Percentiles rank a stretch among this genome's conserved stretches.
phyloP scores from a whole-genome alignment of 2,888 invertebrate species.

The Atethmia centrago region DNA sequence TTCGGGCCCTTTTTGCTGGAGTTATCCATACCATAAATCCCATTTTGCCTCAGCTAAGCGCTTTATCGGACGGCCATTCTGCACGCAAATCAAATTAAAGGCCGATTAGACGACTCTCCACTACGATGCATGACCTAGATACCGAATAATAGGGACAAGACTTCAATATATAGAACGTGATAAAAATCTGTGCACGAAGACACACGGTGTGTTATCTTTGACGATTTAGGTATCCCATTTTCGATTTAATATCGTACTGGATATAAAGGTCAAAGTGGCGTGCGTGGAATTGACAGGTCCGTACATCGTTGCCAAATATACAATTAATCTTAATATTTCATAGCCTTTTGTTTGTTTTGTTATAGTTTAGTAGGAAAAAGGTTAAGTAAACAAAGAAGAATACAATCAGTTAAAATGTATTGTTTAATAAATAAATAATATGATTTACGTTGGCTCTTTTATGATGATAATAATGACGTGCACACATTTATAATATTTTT shows the following conservation, averaged over 20 bases:
- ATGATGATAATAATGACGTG: background rate
- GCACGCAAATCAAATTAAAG: constrained; percentile 87
- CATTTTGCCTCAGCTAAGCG: constrained; percentile 83
- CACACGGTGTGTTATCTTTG: constrained; percentile 35
- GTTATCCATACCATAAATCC: constrained; percentile 87
- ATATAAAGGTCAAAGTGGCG: constrained; percentile 53
- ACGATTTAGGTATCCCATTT: constrained; percentile 44
- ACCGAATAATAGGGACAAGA: constrained; percentile 63
- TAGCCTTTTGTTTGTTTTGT: constrained; percentile 45
- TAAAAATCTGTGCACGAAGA: constrained; percentile 58
- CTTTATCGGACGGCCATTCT: constrained; percentile 83
- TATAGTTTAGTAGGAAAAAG: constrained; percentile 32
- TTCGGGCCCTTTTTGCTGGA: constrained; percentile 83
- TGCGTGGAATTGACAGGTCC: constrained; percentile 42
- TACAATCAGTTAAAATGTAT: constrained; percentile 17
- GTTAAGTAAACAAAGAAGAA: constrained; percentile 37
- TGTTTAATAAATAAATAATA: constrained; percentile 55
- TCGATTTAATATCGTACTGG: constrained; percentile 31
- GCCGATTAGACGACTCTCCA: constrained; percentile 78
- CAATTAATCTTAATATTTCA: constrained; percentile 57
- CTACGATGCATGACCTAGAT: constrained; percentile 77
- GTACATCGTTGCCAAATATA: constrained; percentile 48
- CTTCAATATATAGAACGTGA: constrained; percentile 60
- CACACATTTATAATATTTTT: background rate
- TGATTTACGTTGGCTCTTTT: constrained; percentile 2